Evolutionary conservation across 1,140 invertebrate species (phyloP).

Genomic region (Pararge aegeria): DNA sequence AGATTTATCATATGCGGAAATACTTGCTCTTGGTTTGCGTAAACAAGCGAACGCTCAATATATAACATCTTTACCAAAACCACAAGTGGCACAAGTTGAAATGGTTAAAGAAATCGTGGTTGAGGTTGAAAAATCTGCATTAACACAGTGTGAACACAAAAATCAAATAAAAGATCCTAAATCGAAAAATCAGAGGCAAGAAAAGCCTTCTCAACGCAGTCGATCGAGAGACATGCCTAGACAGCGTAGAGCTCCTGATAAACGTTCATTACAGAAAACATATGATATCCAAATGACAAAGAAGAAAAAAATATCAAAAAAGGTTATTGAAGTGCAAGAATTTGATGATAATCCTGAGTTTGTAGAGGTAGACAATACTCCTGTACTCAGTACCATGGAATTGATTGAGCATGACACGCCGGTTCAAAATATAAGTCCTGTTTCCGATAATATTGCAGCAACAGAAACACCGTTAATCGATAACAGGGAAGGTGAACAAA

Average conservation of each 20-base stretch:
- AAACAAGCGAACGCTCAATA: slow-evolving; percentile 49
- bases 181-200: slow-evolving; percentile 51
- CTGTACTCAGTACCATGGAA: no score
- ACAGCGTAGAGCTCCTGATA: slow-evolving; percentile 62
- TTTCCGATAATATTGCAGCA: not conserved
- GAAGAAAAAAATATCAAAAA: slow-evolving; percentile 65
- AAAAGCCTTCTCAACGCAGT: slow-evolving; percentile 53
- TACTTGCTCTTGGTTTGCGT: slow-evolving; percentile 84
- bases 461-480: not conserved
- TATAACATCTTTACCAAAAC: slow-evolving; percentile 52
- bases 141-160: slow-evolving; percentile 41
- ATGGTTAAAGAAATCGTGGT: slow-evolving; percentile 58
- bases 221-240: slow-evolving; percentile 71
- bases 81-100: slow-evolving; percentile 65
- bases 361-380: slow-evolving; percentile 25
- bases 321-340: slow-evolving; percentile 66
- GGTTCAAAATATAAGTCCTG: not conserved
- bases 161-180: slow-evolving; percentile 39
- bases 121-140: slow-evolving; percentile 52
- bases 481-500: slow-evolving; percentile 38
- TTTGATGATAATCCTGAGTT: slow-evolving; percentile 56
- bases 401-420: no score
- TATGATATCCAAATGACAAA: slow-evolving; percentile 53
- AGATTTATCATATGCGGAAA: slow-evolving; percentile 86
- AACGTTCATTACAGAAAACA: slow-evolving; percentile 47